Evolutionary conservation across 2,888 invertebrate species (phyloP), one percentile per base, ranked within the genome.

Genomic region (Drosophila leonis): DNA sequence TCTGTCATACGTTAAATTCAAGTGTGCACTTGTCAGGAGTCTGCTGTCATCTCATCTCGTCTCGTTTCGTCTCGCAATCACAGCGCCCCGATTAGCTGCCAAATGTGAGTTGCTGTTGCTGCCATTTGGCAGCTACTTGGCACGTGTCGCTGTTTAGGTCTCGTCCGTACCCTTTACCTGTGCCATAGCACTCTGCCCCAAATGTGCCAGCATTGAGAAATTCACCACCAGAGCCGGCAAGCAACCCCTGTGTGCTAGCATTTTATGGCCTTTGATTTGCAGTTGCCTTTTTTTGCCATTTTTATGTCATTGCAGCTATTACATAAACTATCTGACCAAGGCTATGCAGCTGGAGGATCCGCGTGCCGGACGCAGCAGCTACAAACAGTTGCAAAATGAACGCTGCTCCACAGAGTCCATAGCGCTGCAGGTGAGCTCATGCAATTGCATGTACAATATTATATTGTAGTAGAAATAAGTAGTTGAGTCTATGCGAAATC

Each of bases 341-440:
- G 95, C 95, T 48, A 96, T 96, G 79, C 95, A 96, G 84, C 95
- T 97, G 95, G 96, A 96, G 89, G 97, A 97, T 93, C 96, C 97
- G 18, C 94, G 96, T 83, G 93, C 94, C 80, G 93, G 94, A 61
- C 94, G 94, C 75, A 86, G 52, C 72, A 83, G 54, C 72, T 94
- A 94, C 82, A 94, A 94, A 60, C 93, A 93, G 88, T 91, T 93
- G 83, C 94, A 93, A 83, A 93, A 93, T 68, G 93, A 94, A 75
- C 93, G 94, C 65, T 93, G 94, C 76, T 93, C 94, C 42, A 94
- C 93, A 51, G 95, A 95, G 92, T 94, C 94, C 51, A 95, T 95
- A 86, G 94, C 95, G 18, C 85, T 95, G 91, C 95, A 95, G 95
- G 95, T 95, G 92, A 92, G 78, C 72, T 20, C 13, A 27, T 20